A percentile compares a stretch with the other conserved stretches of the same genome.
These are phyloP conservation scores for Chunga burmeisteri DNA, from an alignment of 2,113 vertebrate genomes.

Conservation along the genomic window DNA sequence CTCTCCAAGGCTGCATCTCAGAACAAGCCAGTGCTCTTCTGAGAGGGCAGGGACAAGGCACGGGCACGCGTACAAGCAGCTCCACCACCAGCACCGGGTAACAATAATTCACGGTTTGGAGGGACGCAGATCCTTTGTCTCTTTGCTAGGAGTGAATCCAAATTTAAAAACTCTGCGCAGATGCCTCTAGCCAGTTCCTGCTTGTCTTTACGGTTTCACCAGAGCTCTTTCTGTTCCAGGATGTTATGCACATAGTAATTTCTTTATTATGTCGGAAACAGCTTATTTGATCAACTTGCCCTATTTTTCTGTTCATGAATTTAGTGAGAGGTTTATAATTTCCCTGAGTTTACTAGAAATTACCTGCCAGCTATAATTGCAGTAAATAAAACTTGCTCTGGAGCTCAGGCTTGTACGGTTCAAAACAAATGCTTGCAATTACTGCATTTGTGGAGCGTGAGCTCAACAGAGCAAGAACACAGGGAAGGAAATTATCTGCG, in stretches of 20 bases:
- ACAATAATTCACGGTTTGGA: not conserved
- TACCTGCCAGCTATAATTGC: slow-evolving; percentile 54
- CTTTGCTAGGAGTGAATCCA: not conserved
- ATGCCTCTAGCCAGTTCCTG: not conserved
- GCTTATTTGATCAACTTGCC: slow-evolving; percentile 55
- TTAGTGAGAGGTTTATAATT: slow-evolving; percentile 22
- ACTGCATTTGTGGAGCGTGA: not conserved
- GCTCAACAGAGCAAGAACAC: not conserved
- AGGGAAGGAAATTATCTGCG: not conserved
- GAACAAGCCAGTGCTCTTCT: not conserved
- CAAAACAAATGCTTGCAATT: slow-evolving; percentile 36
- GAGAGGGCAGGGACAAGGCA: not conserved
- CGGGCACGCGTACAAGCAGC: rapidly evolving
- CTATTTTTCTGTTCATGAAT: slow-evolving; percentile 26
- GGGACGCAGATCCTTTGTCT: not conserved
- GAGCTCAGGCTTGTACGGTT: not conserved
- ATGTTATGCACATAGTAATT: not conserved
- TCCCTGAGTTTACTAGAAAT: slow-evolving; percentile 41
- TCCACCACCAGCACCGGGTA: not conserved
- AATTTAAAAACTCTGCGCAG: not conserved
- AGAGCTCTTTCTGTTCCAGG: slow-evolving; percentile 31
- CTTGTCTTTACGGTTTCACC: not conserved
- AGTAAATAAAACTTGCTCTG: slow-evolving; percentile 47
- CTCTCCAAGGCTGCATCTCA: not conserved
- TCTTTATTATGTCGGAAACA: slow-evolving; percentile 26